Conservation (phyloP, 2,888 invertebrate genomes). For the Bhutanitis thaidina region DNA sequence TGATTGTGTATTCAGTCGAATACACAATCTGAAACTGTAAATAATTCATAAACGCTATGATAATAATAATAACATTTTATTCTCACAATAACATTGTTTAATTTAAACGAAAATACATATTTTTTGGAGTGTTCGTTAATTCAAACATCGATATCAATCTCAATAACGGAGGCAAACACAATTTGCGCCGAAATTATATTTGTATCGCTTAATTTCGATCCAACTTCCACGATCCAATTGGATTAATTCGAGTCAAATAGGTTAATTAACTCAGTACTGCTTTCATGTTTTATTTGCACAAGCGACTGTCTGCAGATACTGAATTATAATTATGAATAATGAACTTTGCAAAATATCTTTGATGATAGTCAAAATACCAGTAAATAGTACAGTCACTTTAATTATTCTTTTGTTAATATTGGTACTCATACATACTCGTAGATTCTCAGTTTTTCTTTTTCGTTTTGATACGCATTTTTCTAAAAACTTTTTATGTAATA, state of each 20-base stretch:
- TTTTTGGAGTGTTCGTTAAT: neutral
- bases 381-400: too few species aligned
- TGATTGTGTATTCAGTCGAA: too few species aligned
- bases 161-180: slow-evolving; percentile 51
- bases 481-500: too few species aligned
- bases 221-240: slow-evolving; percentile 48
- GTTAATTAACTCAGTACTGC: slow-evolving; percentile 45
- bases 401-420: too few species aligned
- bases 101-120: neutral
- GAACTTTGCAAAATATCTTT: slow-evolving; percentile 3
- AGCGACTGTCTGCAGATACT: slow-evolving; percentile 14
- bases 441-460: too few species aligned
- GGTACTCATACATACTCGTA: too few species aligned
- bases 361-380: too few species aligned
- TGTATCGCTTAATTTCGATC: slow-evolving; percentile 50
- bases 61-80: too few species aligned
- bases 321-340: slow-evolving; percentile 15
- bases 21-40: too few species aligned
- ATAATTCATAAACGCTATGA: too few species aligned
- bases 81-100: too few species aligned
- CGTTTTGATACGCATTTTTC: too few species aligned
- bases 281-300: slow-evolving; percentile 27
- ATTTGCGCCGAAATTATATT: slow-evolving; percentile 57
- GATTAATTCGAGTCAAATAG: slow-evolving; percentile 49
- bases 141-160: slow-evolving; percentile 37